Percentiles rank a stretch among this genome's conserved stretches.
Conservation (phyloP, 2,797 vertebrate genomes). For the Thunnus albacares region DNA sequence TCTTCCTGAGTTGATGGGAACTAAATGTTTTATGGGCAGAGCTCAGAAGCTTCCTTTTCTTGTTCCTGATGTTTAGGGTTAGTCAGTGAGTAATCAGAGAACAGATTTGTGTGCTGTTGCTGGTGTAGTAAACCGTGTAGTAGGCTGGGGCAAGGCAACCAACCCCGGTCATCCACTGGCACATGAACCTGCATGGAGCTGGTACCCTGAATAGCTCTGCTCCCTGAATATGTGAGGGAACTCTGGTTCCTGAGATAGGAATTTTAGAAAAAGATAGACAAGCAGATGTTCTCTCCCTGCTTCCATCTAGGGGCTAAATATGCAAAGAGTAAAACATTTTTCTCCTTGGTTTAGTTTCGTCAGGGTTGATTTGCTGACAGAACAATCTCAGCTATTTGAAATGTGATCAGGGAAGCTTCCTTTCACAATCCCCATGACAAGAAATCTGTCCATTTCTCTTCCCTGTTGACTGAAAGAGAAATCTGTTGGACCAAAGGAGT, state of each 20-base stretch:
- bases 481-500: slow-evolving; percentile 17
- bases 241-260: slow-evolving; percentile 6
- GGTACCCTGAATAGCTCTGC: slow-evolving; percentile 13
- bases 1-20: slow-evolving; percentile 37
- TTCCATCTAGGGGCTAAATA: slow-evolving; percentile 44
- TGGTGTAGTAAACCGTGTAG: slow-evolving; percentile 48
- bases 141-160: not conserved
- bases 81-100: slow-evolving; percentile 2
- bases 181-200: slow-evolving; percentile 9
- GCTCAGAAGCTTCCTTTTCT: slow-evolving; percentile 30
- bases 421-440: slow-evolving; percentile 51
- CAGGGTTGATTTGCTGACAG: not conserved
- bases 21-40: slow-evolving; percentile 32
- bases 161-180: not conserved
- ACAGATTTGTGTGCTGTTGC: slow-evolving; percentile 37
- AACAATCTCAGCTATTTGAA: slow-evolving; percentile 48
- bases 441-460: slow-evolving; percentile 39
- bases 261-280: slow-evolving; percentile 4
- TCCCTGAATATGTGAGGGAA: slow-evolving; percentile 6
- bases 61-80: slow-evolving; percentile 34
- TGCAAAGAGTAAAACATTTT: slow-evolving; percentile 13
- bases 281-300: slow-evolving; percentile 29
- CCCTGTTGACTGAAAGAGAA: slow-evolving; percentile 24
- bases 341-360: not conserved
- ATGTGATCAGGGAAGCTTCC: slow-evolving; percentile 50